phyloP scores from a whole-genome alignment of 2,797 vertebrate genomes.

The Pelobates cultripes region DNA sequence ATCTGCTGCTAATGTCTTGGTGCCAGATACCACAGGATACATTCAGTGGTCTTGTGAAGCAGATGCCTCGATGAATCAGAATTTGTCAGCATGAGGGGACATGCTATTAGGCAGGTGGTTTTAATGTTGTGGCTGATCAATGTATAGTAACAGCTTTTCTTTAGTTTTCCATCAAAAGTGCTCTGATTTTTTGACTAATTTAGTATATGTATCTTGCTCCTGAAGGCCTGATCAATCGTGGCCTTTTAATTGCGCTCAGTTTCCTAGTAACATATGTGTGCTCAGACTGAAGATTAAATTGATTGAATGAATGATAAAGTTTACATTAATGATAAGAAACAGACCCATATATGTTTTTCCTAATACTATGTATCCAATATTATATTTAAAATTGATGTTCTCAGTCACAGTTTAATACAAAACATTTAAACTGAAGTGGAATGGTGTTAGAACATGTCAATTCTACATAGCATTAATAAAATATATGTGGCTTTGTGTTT shows the following conservation, averaged over 20 bases:
- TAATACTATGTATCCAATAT: constrained; percentile 28
- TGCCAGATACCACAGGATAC: too few relatives aligned
- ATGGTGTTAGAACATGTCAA: constrained; percentile 32
- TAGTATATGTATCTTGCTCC: too few relatives aligned
- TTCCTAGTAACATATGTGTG: not conserved
- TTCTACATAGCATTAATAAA: constrained; percentile 44
- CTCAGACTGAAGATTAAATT: not conserved
- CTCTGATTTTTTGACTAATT: too few relatives aligned
- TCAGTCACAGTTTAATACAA: constrained; percentile 39
- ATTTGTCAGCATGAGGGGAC: too few relatives aligned
- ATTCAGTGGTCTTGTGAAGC: too few relatives aligned
- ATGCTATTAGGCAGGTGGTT: too few relatives aligned
- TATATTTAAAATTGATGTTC: constrained; percentile 37
- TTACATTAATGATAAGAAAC: not conserved
- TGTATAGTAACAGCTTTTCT: too few relatives aligned
- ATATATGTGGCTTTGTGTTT: constrained; percentile 38
- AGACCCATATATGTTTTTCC: constrained; percentile 4
- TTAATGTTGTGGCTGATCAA: too few relatives aligned
- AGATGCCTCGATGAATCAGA: too few relatives aligned
- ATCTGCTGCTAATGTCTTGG: too few relatives aligned
- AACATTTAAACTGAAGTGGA: constrained; percentile 35
- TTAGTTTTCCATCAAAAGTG: too few relatives aligned
- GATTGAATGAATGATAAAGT: not conserved
- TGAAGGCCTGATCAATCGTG: too few relatives aligned
- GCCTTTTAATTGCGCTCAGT: not conserved